These are phyloP conservation scores for Cassiopea xamachana DNA, from an alignment of 30 jellyfish, hydroid and myxozoan genomes.

Conservation along the genomic window DNA sequence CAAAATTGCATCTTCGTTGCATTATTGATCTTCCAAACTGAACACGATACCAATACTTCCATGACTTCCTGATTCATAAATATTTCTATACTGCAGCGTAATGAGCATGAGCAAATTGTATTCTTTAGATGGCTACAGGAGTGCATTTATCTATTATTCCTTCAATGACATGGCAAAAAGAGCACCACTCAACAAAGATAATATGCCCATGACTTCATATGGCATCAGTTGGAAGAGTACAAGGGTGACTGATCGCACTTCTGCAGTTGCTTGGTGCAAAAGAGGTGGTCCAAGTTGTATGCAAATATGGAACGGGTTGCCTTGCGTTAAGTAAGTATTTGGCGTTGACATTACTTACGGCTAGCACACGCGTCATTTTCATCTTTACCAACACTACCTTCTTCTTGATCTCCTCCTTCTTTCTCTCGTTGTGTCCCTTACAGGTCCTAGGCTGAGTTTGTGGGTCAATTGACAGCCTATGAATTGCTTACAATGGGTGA, in stretches of 20 bases:
- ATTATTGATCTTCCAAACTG: too few relatives aligned
- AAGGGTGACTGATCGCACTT: neutral
- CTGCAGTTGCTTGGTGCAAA: neutral
- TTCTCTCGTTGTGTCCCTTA: too few relatives aligned
- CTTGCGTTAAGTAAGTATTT: conserved; percentile 10
- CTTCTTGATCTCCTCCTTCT: too few relatives aligned
- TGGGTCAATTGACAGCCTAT: too few relatives aligned
- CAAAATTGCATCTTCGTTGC: too few relatives aligned
- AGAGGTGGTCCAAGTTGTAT: neutral
- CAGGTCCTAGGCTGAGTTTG: too few relatives aligned
- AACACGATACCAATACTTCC: too few relatives aligned
- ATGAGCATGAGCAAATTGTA: neutral
- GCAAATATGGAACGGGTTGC: neutral
- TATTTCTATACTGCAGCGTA: too few relatives aligned
- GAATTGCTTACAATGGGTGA: too few relatives aligned
- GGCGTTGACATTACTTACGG: neutral
- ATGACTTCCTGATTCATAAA: too few relatives aligned
- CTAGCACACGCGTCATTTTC: too few relatives aligned
- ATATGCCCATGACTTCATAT: neutral
- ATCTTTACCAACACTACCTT: too few relatives aligned
- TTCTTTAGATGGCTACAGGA: conserved; percentile 7
- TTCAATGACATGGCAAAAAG: neutral
- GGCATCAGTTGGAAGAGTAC: neutral
- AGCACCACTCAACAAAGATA: neutral
- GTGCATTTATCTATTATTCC: conserved; percentile 9